Percentiles rank a stretch among this genome's conserved stretches.
Conservation (phyloP, 2,888 invertebrate genomes). For the Ceriagrion tenellum region DNA sequence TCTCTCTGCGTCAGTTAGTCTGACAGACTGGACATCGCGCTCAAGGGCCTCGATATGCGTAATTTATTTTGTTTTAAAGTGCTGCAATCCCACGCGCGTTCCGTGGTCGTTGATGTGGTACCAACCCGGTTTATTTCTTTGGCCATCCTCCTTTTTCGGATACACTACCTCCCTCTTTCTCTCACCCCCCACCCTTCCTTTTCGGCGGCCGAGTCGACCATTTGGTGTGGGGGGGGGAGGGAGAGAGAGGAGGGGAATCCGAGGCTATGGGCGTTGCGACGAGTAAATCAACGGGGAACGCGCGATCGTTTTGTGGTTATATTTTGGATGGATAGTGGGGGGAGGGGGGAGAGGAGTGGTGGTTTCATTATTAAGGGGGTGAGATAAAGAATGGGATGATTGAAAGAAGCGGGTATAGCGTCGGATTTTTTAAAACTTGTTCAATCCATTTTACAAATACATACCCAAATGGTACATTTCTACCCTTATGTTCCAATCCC, state of each 20-base stretch:
- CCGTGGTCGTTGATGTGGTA: neutral
- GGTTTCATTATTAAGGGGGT: neutral
- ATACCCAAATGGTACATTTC: no score
- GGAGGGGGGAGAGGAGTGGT: neutral
- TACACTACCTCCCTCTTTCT: neutral
- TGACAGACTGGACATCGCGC: neutral
- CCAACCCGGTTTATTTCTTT: neutral
- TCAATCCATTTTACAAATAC: neutral
- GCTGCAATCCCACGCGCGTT: neutral
- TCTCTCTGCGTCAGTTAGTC: neutral
- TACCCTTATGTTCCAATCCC: no score
- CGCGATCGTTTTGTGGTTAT: neutral
- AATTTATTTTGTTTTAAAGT: neutral
- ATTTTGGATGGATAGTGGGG: neutral
- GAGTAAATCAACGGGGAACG: constrained; percentile 23
- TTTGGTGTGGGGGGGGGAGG: neutral
- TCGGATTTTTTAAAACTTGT: neutral
- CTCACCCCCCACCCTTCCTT: neutral
- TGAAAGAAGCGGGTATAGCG: neutral
- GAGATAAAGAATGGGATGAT: neutral
- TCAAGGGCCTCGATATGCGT: neutral
- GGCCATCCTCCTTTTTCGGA: neutral
- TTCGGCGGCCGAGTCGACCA: neutral
- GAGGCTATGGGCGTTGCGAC: neutral
- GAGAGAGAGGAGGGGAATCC: neutral